Evolutionary conservation across 2,888 invertebrate species (phyloP), one percentile per base, ranked within the genome.

Genomic region (Mesorhabditis belari): DNA sequence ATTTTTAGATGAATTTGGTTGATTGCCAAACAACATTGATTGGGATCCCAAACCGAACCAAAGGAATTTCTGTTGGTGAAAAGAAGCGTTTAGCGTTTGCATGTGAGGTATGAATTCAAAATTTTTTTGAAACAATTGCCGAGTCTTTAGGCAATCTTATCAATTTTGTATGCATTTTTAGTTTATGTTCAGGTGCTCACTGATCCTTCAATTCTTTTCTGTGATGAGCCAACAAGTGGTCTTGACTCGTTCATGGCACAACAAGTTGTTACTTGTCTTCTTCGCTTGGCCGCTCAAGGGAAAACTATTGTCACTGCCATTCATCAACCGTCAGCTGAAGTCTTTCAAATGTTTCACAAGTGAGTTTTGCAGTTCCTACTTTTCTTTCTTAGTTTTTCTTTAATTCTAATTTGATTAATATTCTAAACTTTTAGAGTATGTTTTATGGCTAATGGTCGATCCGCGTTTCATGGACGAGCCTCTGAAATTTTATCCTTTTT

Each of bases 281-380:
- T 79, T 63, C 75, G 74, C 28, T 72, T 85, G 67, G 83, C 85
- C 2, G 64, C 73, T 4, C 80, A 87, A 73, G 92, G 92, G 25
- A 92, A 91, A 83, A 93, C 93, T 0, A 88, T 95, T 57, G 86
- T 95, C 25, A 88, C 90, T 76, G 94, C 94, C 2, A 90, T 95
- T 68, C 94, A 95, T 84, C 94, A 95, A 82, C 94, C 94, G 0
- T 90, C 90, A 0, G 92, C 91, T 0, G 91, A 93, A 81, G 81
- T 85, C 19, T 94, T 90, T 81, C 87, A 89, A 25, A 87, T 92
- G 85, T 94, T 94, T 79, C 91, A 93, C 82, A 89, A 82, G 77
- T n/a, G n/a, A n/a, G n/a, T n/a, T 83, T 71, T 62, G 69, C 17
- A n/a, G 26, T 6, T 25, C 5, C 23, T 51, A 21, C 9, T 51